A percentile compares a stretch with the other conserved stretches of the same genome.
Evolutionary conservation across 2,113 vertebrate genomes (phyloP).

Genomic region (Turdus rufiventris): DNA sequence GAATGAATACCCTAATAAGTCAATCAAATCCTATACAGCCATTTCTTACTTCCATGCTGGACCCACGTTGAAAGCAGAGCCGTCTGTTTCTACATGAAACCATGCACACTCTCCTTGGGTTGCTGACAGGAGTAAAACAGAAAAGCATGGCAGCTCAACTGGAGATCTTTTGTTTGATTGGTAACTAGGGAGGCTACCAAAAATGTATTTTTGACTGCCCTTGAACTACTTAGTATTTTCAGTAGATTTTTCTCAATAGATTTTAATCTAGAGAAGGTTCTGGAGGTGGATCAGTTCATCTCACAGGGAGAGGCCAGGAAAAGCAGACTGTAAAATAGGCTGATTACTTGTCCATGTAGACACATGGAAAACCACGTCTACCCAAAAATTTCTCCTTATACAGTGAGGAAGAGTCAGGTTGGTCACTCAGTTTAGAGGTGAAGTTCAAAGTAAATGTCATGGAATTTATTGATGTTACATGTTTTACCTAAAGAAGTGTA

Average conservation of each 20-base stretch:
- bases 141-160: background rate
- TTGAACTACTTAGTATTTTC: background rate
- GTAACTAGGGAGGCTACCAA: background rate
- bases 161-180: background rate
- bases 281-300: background rate
- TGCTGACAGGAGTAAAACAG: background rate
- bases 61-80: background rate
- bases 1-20: background rate
- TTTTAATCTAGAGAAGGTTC: background rate
- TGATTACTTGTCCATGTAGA: background rate
- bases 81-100: background rate
- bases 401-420: background rate
- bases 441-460: background rate
- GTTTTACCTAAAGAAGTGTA: background rate
- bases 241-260: background rate
- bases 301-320: background rate
- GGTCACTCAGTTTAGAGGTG: background rate
- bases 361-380: accelerated
- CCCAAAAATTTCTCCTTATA: accelerated
- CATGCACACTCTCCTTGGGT: background rate
- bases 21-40: background rate
- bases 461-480: background rate
- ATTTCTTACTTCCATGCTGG: background rate
- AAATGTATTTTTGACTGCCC: background rate
- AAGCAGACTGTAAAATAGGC: background rate